Evolutionary conservation across 2,797 vertebrate genomes (phyloP).

Genomic region (Pseudochirops corinnae): DNA sequence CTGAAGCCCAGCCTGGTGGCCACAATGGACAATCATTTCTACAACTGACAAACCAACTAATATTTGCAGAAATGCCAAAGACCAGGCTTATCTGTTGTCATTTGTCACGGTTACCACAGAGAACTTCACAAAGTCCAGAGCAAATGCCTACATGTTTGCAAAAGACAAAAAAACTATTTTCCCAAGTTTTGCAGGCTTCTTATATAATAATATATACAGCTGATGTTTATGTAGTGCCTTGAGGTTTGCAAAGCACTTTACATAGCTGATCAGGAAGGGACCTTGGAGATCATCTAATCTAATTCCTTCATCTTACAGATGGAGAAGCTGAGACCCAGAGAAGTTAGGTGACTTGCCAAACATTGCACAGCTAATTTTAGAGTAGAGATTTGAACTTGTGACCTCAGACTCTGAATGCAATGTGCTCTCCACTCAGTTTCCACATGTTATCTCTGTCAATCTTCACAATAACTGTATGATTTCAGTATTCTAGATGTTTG

Average conservation of each 20-base stretch:
- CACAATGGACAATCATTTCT: slow-evolving; percentile 18
- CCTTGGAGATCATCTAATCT: no score
- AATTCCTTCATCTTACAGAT: not conserved
- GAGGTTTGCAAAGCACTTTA: not conserved
- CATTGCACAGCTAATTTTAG: not conserved
- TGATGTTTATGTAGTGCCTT: not conserved
- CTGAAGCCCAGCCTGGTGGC: slow-evolving; percentile 1
- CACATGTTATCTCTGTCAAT: not conserved
- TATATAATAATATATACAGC: not conserved
- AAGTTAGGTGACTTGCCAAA: not conserved
- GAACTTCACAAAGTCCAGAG: slow-evolving; percentile 46
- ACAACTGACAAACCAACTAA: slow-evolving; percentile 30
- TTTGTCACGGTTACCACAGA: not conserved
- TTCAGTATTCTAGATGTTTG: not conserved
- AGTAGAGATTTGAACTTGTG: not conserved
- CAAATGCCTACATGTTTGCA: slow-evolving; percentile 47
- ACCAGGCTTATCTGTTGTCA: not conserved
- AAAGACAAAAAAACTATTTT: not conserved
- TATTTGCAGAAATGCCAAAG: slow-evolving; percentile 32
- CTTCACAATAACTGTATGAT: not conserved
- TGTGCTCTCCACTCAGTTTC: not conserved
- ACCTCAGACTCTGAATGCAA: not conserved
- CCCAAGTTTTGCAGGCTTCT: not conserved
- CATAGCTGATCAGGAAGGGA: not conserved
- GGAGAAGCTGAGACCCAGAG: no score